A percentile compares a stretch with the other conserved stretches of the same genome.
phyloP scores from a whole-genome alignment of 2,113 vertebrate species.

The Zosterops hypoxanthus region DNA sequence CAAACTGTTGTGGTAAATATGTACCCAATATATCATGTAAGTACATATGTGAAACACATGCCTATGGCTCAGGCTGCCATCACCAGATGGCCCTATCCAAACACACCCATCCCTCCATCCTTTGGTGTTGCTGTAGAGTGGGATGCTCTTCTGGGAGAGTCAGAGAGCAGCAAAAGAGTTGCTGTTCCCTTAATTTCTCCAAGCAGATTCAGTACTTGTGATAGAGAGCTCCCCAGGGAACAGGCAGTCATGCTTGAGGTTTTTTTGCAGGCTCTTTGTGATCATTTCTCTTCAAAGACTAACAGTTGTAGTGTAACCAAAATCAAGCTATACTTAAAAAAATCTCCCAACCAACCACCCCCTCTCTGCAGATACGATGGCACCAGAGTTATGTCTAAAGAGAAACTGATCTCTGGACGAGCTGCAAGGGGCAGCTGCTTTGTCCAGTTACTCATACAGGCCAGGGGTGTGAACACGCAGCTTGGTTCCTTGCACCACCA shows the following conservation, averaged over 20 bases:
- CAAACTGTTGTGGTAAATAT: background rate
- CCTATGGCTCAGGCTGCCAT: background rate
- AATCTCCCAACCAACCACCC: fast-evolving
- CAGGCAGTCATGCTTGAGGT: fast-evolving
- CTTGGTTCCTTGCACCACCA: background rate
- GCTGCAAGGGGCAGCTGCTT: background rate
- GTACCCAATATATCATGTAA: background rate
- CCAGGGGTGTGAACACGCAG: background rate
- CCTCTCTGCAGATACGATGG: background rate
- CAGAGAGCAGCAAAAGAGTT: background rate
- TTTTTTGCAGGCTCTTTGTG: background rate
- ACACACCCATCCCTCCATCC: background rate
- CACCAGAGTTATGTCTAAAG: background rate
- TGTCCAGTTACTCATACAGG: background rate
- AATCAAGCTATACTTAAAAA: background rate
- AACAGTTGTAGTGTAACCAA: background rate
- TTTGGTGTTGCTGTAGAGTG: background rate
- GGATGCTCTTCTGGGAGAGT: background rate
- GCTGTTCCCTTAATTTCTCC: background rate
- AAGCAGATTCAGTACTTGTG: background rate
- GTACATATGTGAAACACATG: background rate
- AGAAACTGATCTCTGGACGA: background rate
- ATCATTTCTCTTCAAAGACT: background rate
- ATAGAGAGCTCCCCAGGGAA: background rate
- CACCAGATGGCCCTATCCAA: background rate